Evolutionary conservation across 1,140 invertebrate species (phyloP).

Genomic region (Pseudomyrmex sp.): DNA sequence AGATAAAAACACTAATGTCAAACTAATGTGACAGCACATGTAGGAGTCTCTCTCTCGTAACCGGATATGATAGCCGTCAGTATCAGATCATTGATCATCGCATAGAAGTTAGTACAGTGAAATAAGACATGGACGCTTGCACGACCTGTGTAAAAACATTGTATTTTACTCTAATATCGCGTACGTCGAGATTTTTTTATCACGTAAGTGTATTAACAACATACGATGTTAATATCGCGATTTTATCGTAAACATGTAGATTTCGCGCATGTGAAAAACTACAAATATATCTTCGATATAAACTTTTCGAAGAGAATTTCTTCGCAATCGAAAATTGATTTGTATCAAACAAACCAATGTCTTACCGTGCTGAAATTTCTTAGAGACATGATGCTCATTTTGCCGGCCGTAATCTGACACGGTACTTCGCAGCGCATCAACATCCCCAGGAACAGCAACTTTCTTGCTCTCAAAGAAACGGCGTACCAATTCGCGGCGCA

Average conservation of each 20-base stretch:
- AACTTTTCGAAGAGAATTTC: not conserved
- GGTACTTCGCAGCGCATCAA: conserved; percentile 3
- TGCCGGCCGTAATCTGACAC: not conserved
- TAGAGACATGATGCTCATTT: conserved; percentile 5
- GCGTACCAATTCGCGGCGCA: conserved; percentile 10
- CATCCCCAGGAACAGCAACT: not conserved
- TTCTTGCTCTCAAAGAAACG: conserved; percentile 1
- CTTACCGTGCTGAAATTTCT: not conserved
- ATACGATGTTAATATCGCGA: not conserved
- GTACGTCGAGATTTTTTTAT: not conserved
- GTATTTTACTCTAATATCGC: not conserved
- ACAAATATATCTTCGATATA: too few species aligned
- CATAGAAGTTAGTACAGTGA: conserved; percentile 1
- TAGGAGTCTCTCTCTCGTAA: not conserved
- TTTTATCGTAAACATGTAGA: too few species aligned
- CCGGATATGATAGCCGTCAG: conserved; percentile 1
- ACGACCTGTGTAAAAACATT: conserved; percentile 16
- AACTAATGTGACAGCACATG: not conserved
- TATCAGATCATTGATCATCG: not conserved
- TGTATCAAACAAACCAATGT: not conserved
- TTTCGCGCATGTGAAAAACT: not conserved
- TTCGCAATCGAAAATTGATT: not conserved
- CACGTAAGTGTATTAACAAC: not conserved
- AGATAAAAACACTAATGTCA: not conserved
- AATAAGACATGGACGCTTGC: conserved; percentile 20